These are phyloP conservation scores for Stenolophus ochropezus DNA, from an alignment of 2,888 invertebrate genomes.

Conservation along the genomic window DNA sequence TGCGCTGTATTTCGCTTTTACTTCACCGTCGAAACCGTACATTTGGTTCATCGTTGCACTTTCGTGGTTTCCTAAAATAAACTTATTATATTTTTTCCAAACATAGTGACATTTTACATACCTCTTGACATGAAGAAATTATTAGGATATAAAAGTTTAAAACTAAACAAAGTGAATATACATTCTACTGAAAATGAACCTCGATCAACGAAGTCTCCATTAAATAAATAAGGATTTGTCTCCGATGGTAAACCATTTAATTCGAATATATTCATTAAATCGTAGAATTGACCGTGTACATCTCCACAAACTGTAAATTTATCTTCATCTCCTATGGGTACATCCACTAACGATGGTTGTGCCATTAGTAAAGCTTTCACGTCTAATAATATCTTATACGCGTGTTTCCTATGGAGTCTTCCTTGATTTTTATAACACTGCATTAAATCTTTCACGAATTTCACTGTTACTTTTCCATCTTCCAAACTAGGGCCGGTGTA, in stretches of 20 bases:
- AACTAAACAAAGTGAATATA: slow-evolving; percentile 97
- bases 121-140: slow-evolving; percentile 99
- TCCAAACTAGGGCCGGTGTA: slow-evolving; percentile 94
- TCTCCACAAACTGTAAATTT: slow-evolving; percentile 99
- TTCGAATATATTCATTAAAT: slow-evolving; percentile 97
- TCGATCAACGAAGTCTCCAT: slow-evolving; percentile 99
- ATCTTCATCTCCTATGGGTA: slow-evolving; percentile 87
- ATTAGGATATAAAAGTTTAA: slow-evolving; percentile 95
- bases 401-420: slow-evolving; percentile 96
- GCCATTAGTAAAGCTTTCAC: slow-evolving; percentile 88
- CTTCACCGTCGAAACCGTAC: slow-evolving; percentile 99
- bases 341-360: slow-evolving; percentile 92
- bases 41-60: slow-evolving; percentile 99
- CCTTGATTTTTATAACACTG: slow-evolving; percentile 93
- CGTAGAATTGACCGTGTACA: slow-evolving; percentile 99
- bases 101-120: slow-evolving; percentile 71
- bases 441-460: slow-evolving; percentile 93
- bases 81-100: background rate
- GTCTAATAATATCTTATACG: slow-evolving; percentile 97
- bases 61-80: slow-evolving; percentile 97
- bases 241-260: slow-evolving; percentile 97
- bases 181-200: slow-evolving; percentile 99
- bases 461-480: slow-evolving; percentile 89
- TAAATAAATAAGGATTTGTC: slow-evolving; percentile 97
- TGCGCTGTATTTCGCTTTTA: slow-evolving; percentile 94